phyloP scores from a whole-genome alignment of 1,140 invertebrate genomes.

The Pentalonia nigronervosa region DNA sequence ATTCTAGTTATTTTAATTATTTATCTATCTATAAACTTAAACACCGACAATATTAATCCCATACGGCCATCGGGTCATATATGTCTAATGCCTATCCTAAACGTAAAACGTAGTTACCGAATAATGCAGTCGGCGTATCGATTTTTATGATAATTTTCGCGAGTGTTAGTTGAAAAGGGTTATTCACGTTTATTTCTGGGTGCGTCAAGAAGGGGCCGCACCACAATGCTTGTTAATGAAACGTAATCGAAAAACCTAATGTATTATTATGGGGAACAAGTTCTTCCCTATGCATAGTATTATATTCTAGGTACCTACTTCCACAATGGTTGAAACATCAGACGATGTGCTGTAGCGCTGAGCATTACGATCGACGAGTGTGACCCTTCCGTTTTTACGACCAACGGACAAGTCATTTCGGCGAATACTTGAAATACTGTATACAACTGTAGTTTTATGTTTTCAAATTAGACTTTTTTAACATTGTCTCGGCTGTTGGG shows the following conservation, averaged over 20 bases:
- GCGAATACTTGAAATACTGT: neutral
- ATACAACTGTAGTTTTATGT: neutral
- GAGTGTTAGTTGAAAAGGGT: neutral
- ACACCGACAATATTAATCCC: neutral
- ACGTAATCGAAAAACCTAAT: constrained; percentile 31
- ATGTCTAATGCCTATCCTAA: neutral
- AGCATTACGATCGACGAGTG: neutral
- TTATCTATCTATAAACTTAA: neutral
- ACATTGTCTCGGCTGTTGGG: neutral
- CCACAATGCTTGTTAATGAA: constrained; percentile 52
- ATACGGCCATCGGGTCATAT: neutral
- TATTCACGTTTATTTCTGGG: neutral
- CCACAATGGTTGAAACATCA: constrained; percentile 26
- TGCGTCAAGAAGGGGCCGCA: neutral
- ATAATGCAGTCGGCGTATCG: neutral
- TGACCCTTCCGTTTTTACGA: constrained; percentile 39
- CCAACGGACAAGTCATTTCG: neutral
- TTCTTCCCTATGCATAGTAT: constrained; percentile 5
- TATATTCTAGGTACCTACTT: neutral
- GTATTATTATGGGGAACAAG: constrained; percentile 32
- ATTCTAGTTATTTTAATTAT: neutral
- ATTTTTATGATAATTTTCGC: constrained; percentile 31
- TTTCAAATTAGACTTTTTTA: neutral
- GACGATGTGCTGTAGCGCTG: neutral
- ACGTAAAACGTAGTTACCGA: too few species aligned